Conservation (phyloP, 92 coral and sea anemone genomes). For the Palythoa grandiflora region DNA sequence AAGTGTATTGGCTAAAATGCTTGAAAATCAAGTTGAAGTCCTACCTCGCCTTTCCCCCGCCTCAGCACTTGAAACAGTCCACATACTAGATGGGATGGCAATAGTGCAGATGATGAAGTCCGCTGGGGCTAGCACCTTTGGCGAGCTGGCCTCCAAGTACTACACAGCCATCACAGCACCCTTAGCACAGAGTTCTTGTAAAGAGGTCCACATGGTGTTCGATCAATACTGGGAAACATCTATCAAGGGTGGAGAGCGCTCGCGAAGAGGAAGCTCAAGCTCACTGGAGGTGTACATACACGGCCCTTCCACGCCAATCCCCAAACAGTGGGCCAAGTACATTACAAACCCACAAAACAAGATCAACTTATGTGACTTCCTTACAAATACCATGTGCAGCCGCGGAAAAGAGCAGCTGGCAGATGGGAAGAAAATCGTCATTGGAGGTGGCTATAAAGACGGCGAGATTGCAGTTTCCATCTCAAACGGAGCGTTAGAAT, state of each 20-base stretch:
- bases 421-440: neutral
- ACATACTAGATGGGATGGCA: neutral
- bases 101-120: neutral
- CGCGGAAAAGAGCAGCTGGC: neutral
- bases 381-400: neutral
- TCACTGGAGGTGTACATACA: neutral
- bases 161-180: neutral
- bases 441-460: neutral
- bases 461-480: neutral
- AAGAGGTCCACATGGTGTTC: constrained; percentile 4
- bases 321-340: neutral
- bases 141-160: neutral
- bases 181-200: neutral
- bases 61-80: neutral
- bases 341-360: neutral
- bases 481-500: neutral
- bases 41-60: neutral
- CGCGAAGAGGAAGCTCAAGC: neutral
- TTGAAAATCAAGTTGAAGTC: neutral
- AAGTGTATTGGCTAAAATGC: neutral
- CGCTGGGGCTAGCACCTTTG: neutral
- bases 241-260: neutral
- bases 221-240: constrained; percentile 7
- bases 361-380: neutral
- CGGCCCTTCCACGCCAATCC: constrained; percentile 3